A percentile compares a stretch with the other conserved stretches of the same genome.
Evolutionary conservation across 2,888 invertebrate species (phyloP).

Genomic region (Hanleya hanleyi): DNA sequence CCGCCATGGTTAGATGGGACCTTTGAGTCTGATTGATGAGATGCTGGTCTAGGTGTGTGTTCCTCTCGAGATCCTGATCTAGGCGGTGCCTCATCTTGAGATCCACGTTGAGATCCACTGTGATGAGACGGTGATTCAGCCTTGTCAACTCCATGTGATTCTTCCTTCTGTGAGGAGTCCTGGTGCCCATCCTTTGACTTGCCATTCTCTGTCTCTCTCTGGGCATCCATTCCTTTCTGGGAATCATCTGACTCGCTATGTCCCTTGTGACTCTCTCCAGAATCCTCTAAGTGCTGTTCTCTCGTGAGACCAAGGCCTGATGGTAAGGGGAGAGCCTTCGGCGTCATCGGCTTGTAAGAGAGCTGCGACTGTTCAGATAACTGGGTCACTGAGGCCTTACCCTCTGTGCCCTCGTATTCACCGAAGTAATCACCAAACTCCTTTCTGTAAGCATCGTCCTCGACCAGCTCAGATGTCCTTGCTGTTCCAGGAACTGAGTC

Average conservation of each 20-base stretch:
- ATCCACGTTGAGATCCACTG: no score
- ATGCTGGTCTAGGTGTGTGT: no score
- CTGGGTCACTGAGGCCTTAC: conserved; percentile 17
- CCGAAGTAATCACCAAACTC: conserved; percentile 49
- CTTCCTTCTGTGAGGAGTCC: no score
- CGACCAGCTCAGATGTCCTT: conserved; percentile 43
- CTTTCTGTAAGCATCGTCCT: conserved; percentile 42
- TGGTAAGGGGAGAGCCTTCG: conserved; percentile 68
- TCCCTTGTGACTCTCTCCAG: conserved; percentile 15
- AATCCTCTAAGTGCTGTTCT: conserved; percentile 45
- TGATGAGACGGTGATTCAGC: no score
- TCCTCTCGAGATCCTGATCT: not conserved
- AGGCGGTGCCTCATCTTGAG: not conserved
- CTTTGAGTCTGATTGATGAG: no score
- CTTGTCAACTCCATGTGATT: no score
- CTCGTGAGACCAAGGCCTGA: conserved; percentile 51
- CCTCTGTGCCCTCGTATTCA: conserved; percentile 30
- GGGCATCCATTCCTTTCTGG: conserved; percentile 28
- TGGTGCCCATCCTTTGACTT: no score
- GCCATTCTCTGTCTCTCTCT: no score
- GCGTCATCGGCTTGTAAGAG: conserved; percentile 68
- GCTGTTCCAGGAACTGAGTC: conserved; percentile 39
- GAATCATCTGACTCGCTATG: conserved; percentile 13
- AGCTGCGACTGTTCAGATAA: conserved; percentile 66
- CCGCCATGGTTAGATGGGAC: no score